A percentile compares a stretch with the other conserved stretches of the same genome.
Conservation (phyloP, 2,797 vertebrate genomes). For the Eleutherodactylus coqui region DNA sequence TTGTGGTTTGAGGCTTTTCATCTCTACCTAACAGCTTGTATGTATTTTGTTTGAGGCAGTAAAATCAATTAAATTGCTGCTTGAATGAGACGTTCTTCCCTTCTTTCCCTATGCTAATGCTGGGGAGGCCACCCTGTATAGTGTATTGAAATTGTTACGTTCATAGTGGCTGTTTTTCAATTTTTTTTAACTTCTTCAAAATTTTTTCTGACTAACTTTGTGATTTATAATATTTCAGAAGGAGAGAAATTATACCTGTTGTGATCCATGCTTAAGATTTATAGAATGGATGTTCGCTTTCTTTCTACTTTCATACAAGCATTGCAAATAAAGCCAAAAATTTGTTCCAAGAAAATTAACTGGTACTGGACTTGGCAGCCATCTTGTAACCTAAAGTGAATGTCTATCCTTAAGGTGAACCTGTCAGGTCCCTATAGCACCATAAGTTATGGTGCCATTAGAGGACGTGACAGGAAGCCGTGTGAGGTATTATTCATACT, state of each 20-base stretch:
- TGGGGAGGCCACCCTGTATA: background rate
- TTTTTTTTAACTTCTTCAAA: background rate
- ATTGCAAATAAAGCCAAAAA: background rate
- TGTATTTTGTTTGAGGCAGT: slow-evolving; percentile 29
- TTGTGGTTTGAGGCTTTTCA: slow-evolving; percentile 53
- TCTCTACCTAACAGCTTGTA: slow-evolving; percentile 39
- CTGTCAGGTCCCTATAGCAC: too few relatives aligned
- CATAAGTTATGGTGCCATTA: too few relatives aligned
- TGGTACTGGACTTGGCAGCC: background rate
- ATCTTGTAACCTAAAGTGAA: background rate
- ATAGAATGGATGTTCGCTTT: background rate
- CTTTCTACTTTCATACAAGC: background rate
- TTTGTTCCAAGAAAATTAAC: too few relatives aligned
- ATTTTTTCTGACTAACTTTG: background rate
- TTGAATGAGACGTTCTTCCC: background rate
- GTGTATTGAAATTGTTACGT: background rate
- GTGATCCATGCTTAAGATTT: background rate
- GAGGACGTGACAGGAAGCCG: too few relatives aligned
- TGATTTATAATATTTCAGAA: background rate
- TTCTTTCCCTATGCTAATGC: background rate
- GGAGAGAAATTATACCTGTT: background rate
- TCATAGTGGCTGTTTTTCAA: background rate
- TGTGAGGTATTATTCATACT: too few relatives aligned
- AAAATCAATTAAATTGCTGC: slow-evolving; percentile 48
- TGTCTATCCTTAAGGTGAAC: background rate